Percentiles rank a stretch among this genome's conserved stretches.
Conservation (phyloP, 2,888 invertebrate genomes). For the Amphipoea lucens region DNA sequence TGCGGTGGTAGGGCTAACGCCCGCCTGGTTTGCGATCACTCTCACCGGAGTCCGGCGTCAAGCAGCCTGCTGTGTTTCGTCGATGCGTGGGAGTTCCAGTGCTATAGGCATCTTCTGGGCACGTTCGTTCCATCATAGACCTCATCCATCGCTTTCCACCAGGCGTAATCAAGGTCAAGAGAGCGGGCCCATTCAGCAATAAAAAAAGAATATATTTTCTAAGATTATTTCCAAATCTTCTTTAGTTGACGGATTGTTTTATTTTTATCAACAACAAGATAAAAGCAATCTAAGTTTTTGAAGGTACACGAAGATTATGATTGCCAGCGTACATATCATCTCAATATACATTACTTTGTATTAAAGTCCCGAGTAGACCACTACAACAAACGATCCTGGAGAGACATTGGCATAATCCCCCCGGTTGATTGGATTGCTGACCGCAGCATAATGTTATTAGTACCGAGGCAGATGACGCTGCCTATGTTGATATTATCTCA, state of each 20-base stretch:
- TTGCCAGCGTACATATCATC: constrained; percentile 6
- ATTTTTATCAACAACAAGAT: not conserved
- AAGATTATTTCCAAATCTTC: too few relatives aligned
- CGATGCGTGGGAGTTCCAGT: too few relatives aligned
- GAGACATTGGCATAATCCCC: constrained; percentile 52
- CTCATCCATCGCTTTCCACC: too few relatives aligned
- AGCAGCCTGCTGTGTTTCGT: too few relatives aligned
- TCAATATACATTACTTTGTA: constrained; percentile 23
- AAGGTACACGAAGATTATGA: not conserved
- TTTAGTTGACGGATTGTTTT: not conserved
- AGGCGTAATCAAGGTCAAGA: too few relatives aligned
- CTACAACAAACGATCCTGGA: constrained; percentile 37
- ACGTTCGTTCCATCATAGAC: too few relatives aligned
- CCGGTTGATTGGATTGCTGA: constrained; percentile 55
- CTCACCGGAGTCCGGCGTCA: too few relatives aligned
- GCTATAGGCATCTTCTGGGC: too few relatives aligned
- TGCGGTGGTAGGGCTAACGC: too few relatives aligned
- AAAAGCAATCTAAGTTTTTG: not conserved
- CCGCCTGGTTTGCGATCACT: too few relatives aligned
- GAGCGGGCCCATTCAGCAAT: too few relatives aligned
- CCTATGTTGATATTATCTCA: constrained; percentile 38
- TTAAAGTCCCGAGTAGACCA: not conserved
- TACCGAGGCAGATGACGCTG: constrained; percentile 29
- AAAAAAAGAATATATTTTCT: too few relatives aligned
- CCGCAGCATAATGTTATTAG: constrained; percentile 57